Conservation (phyloP, 2,113 vertebrate genomes). For the Anas platyrhynchos region DNA sequence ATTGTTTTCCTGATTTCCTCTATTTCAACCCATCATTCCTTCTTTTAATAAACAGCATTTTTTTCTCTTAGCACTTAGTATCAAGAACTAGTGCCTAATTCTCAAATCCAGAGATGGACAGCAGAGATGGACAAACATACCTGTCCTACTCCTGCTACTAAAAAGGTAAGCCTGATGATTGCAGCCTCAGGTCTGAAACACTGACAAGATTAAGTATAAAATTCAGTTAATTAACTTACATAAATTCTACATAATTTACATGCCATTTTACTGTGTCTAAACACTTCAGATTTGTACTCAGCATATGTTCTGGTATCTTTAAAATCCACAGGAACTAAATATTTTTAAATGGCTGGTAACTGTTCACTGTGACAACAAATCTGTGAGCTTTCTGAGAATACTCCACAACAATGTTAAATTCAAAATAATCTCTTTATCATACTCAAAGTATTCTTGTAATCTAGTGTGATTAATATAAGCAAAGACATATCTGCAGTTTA, state of each 20-base stretch:
- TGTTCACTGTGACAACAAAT: not conserved
- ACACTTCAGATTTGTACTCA: not conserved
- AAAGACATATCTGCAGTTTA: not conserved
- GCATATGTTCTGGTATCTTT: not conserved
- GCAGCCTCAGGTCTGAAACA: not conserved
- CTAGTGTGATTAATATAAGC: not conserved
- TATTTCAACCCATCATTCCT: not conserved
- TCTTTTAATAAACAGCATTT: not conserved
- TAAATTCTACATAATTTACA: not conserved
- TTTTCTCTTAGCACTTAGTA: not conserved
- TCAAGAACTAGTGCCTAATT: not conserved
- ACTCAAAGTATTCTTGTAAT: not conserved
- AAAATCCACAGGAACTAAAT: not conserved
- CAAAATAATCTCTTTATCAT: not conserved
- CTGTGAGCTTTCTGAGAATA: not conserved
- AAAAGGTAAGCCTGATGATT: not conserved
- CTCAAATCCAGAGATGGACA: not conserved
- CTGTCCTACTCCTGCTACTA: not conserved
- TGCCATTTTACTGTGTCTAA: not conserved
- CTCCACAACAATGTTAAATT: not conserved
- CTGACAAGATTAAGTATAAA: not conserved
- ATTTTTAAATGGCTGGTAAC: not conserved
- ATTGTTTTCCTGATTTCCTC: not conserved
- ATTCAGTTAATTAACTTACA: not conserved
- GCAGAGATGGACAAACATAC: not conserved